A percentile compares a stretch with the other conserved stretches of the same genome.
Conservation (phyloP, 2,888 invertebrate species). For the Cerastis leucographa region DNA sequence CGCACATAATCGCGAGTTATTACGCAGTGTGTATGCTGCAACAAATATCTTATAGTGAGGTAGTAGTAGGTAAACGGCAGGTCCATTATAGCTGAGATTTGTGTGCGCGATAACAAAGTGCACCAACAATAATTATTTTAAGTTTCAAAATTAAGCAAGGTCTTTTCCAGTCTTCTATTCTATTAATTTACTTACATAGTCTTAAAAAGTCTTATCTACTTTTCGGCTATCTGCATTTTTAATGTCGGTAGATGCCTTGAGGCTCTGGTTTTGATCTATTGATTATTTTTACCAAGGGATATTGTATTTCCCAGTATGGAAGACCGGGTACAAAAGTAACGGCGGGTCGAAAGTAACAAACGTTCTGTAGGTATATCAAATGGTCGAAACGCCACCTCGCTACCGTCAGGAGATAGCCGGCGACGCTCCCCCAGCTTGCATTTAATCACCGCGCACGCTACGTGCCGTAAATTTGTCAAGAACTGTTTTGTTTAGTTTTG, state of each 20-base stretch:
- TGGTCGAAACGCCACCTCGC: too few relatives aligned
- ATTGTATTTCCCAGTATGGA: too few relatives aligned
- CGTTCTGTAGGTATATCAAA: too few relatives aligned
- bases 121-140: neutral
- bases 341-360: too few relatives aligned
- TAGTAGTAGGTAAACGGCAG: slow-evolving; percentile 3
- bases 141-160: neutral
- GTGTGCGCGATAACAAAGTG: neutral
- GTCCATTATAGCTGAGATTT: slow-evolving; percentile 21
- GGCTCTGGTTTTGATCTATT: neutral
- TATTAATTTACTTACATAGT: too few relatives aligned
- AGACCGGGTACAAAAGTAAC: too few relatives aligned
- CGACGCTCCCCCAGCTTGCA: too few relatives aligned
- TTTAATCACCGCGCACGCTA: too few relatives aligned
- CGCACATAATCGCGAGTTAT: slow-evolving; percentile 24
- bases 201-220: neutral
- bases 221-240: neutral
- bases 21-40: slow-evolving; percentile 22
- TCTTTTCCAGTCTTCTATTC: neutral
- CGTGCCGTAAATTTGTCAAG: too few relatives aligned
- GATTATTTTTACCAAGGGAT: neutral
- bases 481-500: too few relatives aligned
- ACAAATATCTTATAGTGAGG: slow-evolving; percentile 16
- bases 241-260: neutral
- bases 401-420: too few relatives aligned